Base-by-base conservation (phyloP, 2,888 invertebrate genomes). In the Abscondita cerata region DNA sequence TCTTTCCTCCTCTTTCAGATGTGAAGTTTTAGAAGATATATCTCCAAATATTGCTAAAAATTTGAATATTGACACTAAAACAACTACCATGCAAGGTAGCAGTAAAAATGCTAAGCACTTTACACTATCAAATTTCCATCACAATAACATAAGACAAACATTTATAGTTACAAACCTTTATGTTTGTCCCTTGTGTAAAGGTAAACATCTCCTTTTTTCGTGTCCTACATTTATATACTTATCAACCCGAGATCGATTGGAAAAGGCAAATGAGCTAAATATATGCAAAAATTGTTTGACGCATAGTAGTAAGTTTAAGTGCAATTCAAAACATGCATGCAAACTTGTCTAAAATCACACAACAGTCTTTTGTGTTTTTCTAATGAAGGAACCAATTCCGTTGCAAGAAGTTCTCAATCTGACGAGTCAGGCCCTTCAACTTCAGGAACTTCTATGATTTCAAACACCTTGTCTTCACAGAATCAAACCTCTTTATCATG, bases 231-330 rank as follows among this genome's bases (percentile, higher is more conserved):
- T 50, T 38, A 9, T 47, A 50, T 1, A 13, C 11, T 19, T 51
- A 11, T 12, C 50, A 12, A 25, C 25, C 2, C 20, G 36, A 13
- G 12, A 48, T 18, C 2, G 51, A 38, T 25, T 25, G 13, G 40
- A 48, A 31, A 47, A 50, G 15, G 16, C 33, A 15, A 20, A 13
- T 11, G 31, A 46, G 11, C 50, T 56, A 18, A 48, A 48, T 13
- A 1, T 56, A 16, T 56, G 56, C 15, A 38, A 36, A 38, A 51
- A 51, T 50, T 57, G 57, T 12, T 51, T 51, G 51, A 13, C 31
- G 12, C 20, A 40, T 16, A 46, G 31, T 18, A 20, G 31, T 18
- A 12, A 51, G 1, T 12, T 18, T 18, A 12, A 16, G 4, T 44
- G 44, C 31, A 25, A 25, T 6, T 25, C 25, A 25, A 25, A 25